Evolutionary conservation across 2,888 invertebrate species (phyloP).

Genomic region (Campoletis raptor): DNA sequence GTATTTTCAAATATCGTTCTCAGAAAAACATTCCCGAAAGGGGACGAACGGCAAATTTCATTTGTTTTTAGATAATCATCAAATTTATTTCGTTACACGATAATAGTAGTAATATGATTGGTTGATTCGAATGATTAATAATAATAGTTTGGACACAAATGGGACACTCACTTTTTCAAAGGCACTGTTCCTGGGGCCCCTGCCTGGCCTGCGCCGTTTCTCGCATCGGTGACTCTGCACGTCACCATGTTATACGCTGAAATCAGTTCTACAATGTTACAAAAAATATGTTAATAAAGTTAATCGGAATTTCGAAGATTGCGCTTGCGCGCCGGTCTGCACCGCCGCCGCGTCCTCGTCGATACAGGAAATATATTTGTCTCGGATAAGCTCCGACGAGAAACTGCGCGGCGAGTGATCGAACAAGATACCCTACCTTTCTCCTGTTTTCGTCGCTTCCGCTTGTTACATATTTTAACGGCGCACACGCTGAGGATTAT

Average conservation of each 20-base stretch:
- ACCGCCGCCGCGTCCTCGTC: slow-evolving; percentile 73
- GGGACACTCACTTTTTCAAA: slow-evolving; percentile 96
- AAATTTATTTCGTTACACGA: slow-evolving; percentile 52
- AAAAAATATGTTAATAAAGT: slow-evolving; percentile 79
- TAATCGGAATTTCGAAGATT: slow-evolving; percentile 73
- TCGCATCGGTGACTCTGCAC: slow-evolving; percentile 97
- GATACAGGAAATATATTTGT: no score
- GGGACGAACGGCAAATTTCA: slow-evolving; percentile 61
- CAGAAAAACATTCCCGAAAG: slow-evolving; percentile 57
- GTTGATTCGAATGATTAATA: slow-evolving; percentile 9
- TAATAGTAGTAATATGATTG: slow-evolving; percentile 1
- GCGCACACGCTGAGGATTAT: slow-evolving; percentile 98
- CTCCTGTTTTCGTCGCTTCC: slow-evolving; percentile 98
- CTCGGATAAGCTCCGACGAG: no score
- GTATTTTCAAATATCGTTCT: slow-evolving; percentile 53
- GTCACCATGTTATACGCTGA: slow-evolving; percentile 99
- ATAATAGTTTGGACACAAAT: slow-evolving; percentile 48
- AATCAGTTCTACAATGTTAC: slow-evolving; percentile 87
- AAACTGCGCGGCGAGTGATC: no score
- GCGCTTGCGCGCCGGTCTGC: slow-evolving; percentile 71
- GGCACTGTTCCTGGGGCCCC: slow-evolving; percentile 96
- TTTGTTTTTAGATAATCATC: slow-evolving; percentile 11
- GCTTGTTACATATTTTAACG: slow-evolving; percentile 98
- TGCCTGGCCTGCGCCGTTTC: slow-evolving; percentile 91
- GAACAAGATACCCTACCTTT: slow-evolving; percentile 93